Evolutionary conservation across 2,888 invertebrate species (phyloP).

Genomic region (Synergus laeviventris): DNA sequence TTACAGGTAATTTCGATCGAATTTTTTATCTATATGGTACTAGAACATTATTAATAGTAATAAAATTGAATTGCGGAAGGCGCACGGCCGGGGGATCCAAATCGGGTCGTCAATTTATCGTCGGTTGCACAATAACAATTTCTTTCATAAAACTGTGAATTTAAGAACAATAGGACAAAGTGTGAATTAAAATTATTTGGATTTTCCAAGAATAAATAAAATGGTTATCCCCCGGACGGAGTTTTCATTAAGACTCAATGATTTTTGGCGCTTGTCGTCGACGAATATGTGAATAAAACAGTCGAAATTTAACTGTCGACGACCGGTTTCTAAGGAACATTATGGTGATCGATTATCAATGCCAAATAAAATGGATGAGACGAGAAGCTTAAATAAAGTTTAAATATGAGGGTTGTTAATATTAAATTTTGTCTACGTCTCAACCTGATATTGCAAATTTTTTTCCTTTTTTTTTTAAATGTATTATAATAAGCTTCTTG

Average conservation of each 20-base stretch:
- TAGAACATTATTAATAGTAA: slow-evolving; percentile 9
- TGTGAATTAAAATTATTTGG: background rate
- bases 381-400: background rate
- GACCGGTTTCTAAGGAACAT: slow-evolving; percentile 52
- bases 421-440: background rate
- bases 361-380: slow-evolving; percentile 32
- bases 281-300: slow-evolving; percentile 41
- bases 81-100: background rate
- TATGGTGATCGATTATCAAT: slow-evolving; percentile 38
- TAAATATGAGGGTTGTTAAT: background rate
- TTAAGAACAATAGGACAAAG: background rate
- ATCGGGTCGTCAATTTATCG: background rate
- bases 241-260: slow-evolving; percentile 1
- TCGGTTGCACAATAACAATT: background rate
- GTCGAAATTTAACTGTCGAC: slow-evolving; percentile 46
- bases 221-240: slow-evolving; percentile 7
- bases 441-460: slow-evolving; percentile 15
- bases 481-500: slow-evolving; percentile 9
- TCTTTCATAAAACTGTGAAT: background rate
- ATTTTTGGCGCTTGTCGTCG: slow-evolving; percentile 8
- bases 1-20: slow-evolving; percentile 45
- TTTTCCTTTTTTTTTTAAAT: background rate
- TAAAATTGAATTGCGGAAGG: slow-evolving; percentile 12
- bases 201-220: background rate
- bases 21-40: slow-evolving; percentile 44